Evolutionary conservation across 2,797 vertebrate genomes (phyloP), one percentile per base, ranked within the genome.

Genomic region (Balearica regulorum): DNA sequence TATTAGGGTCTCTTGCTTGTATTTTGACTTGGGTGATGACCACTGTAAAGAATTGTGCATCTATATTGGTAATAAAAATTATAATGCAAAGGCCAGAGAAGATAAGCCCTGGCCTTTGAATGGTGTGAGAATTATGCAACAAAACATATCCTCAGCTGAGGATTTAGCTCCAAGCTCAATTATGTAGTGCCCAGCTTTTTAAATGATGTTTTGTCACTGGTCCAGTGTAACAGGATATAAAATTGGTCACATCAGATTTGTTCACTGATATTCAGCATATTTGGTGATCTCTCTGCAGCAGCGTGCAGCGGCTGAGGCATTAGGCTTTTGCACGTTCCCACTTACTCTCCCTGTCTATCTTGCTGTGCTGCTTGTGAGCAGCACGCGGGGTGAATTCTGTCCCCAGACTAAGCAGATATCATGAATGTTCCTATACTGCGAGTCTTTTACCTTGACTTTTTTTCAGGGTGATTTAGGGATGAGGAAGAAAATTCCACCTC

Each of bases 1-100:
- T 61, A n/a, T 89, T 84, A 82, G 76, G 48, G 51, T 58, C 37
- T 31, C 68, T 76, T 69, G 77, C 82, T 93, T 94, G 87, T 93
- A 65, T 93, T 84, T 83, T 87, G 85, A 73, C 55, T 79, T 5
- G 19, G 20, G 29, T 64, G 55, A 78, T 54, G 60, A 76, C 43
- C 15, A 44, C 66, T 48, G 37, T 31, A 20, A 86, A 73, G 72
- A 81, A 60, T 5, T 58, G 22, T 6, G 35, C 39, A 33, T 31
- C 79, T 77, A 0, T 46, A 2, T 51, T 5, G 24, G 35, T 48
- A 70, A 94, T 60, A 69, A 70, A 77, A 80, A 39, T 4, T 12
- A 4, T 15, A 66, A 39, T 13, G 60, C 10, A 48, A 24, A 70
- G 68, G 70, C n/a, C 57, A 49, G 80, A 29, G 69, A 37, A 37